Base-by-base conservation (phyloP, 2,113 vertebrate species). In the Scomber scombrus region DNA sequence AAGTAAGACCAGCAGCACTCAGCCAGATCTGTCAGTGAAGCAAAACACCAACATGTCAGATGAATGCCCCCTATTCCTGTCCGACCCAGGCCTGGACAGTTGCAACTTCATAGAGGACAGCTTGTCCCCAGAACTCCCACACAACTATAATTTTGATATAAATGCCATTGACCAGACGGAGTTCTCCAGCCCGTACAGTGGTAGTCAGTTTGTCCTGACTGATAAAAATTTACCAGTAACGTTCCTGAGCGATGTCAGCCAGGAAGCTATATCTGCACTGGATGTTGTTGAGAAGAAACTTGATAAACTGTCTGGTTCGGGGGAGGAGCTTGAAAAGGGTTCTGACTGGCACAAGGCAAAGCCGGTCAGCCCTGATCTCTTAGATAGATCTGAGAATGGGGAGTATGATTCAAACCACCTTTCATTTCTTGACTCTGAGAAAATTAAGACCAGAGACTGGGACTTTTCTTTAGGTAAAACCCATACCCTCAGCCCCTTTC, bases 91-190 rank as follows among this genome's bases (percentile, higher is more conserved):
- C 69, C 94, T 98, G 93, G 97, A 97, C 93, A 96, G 96, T 85
- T 98, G 97, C 92, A 98, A 97, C 45, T 97, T 97, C 0, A 95
- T 99, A 84, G 98, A 99, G 91, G 97, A 98, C 78, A 97, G 97
- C 80, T 93, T 99, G 58, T 99, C 98, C 61, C 98, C 98, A 75
- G 97, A 99, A 77, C 90, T 95, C 18, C 94, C 94, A 1, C 96
- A 98, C 90, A 97, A 95, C 94, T 99, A 98, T 80, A 97, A 94
- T 87, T 99, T 99, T 92, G 98, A 99, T 92, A 99, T 99, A 78
- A 99, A 99, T 79, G 82, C 96, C 50, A 95, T 99, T 71, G 97
- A 96, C 21, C 97, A 98, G 87, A 95, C 96, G 0, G 96, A 97
- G 72, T 99, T 99, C 93, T 97, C 96, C 70, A 96, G 96, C 89